A percentile compares a stretch with the other conserved stretches of the same genome.
These are phyloP conservation scores for Phasia obesa DNA, from an alignment of 2,888 invertebrate species.

Conservation along the genomic window DNA sequence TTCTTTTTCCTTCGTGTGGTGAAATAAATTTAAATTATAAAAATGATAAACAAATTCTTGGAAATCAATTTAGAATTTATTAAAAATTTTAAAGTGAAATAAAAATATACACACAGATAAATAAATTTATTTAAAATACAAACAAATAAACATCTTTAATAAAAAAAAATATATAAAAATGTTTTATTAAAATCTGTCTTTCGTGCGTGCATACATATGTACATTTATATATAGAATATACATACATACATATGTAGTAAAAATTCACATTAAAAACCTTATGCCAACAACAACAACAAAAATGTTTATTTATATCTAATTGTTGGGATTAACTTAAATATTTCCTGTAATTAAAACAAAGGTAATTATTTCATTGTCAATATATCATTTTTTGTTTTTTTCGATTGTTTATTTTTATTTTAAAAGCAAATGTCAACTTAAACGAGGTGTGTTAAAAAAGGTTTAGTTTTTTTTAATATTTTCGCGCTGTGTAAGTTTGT, in stretches of 20 bases:
- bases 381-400: conserved; percentile 4
- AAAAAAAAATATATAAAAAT: no score
- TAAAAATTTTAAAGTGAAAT: conserved; percentile 3
- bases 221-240: no score
- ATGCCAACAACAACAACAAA: conserved; percentile 9
- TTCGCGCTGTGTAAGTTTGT: no score
- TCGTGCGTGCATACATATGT: background rate
- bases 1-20: conserved; percentile 11
- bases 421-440: background rate
- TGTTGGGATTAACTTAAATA: conserved; percentile 44
- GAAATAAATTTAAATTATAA: conserved; percentile 39
- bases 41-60: conserved; percentile 27
- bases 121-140: background rate
- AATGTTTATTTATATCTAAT: conserved; percentile 3
- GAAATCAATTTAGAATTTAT: conserved; percentile 41
- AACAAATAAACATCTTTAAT: background rate
- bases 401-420: background rate
- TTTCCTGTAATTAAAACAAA: conserved; percentile 60
- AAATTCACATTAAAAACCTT: conserved; percentile 14
- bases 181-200: no score
- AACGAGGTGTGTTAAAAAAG: no score
- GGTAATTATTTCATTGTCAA: conserved; percentile 46
- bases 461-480: no score
- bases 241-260: background rate
- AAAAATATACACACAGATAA: background rate